These are phyloP conservation scores for Gavialis gangeticus DNA, from an alignment of 2,113 vertebrate species.

Conservation along the genomic window DNA sequence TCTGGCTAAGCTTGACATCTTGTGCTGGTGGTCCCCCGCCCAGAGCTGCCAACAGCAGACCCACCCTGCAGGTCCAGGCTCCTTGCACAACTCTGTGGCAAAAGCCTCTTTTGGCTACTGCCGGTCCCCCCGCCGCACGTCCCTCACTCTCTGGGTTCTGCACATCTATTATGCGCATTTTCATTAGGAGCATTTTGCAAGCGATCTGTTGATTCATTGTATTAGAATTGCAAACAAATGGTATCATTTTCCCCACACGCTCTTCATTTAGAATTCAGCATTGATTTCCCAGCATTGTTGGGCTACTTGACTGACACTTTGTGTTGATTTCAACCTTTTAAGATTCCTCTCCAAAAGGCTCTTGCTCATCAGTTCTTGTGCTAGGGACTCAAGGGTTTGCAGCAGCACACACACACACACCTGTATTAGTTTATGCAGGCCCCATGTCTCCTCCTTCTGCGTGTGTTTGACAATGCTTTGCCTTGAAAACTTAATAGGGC, in stretches of 20 bases:
- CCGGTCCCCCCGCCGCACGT: background rate
- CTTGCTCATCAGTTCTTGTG: constrained; percentile 29
- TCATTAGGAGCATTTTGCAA: constrained; percentile 71
- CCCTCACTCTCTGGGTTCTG: background rate
- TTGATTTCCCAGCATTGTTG: constrained; percentile 72
- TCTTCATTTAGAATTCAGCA: constrained; percentile 66
- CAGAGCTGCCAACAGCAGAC: background rate
- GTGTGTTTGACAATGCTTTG: background rate
- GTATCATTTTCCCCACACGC: constrained; percentile 59
- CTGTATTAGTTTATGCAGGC: background rate
- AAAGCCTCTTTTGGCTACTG: background rate
- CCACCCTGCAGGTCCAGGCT: fast-evolving
- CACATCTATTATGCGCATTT: constrained; percentile 67
- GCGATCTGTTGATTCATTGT: constrained; percentile 77
- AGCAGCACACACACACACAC: constrained; percentile 3
- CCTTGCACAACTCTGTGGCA: background rate
- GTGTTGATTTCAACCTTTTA: constrained; percentile 67
- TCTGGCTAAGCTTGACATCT: background rate
- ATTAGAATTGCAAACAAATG: constrained; percentile 84
- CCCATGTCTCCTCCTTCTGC: background rate
- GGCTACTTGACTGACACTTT: constrained; percentile 73
- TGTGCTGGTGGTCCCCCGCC: background rate
- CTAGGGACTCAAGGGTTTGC: background rate
- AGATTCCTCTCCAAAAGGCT: constrained; percentile 31
- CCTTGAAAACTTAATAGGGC: background rate